Conservation (phyloP, 2,888 invertebrate species). For the Urechis unicinctus region DNA sequence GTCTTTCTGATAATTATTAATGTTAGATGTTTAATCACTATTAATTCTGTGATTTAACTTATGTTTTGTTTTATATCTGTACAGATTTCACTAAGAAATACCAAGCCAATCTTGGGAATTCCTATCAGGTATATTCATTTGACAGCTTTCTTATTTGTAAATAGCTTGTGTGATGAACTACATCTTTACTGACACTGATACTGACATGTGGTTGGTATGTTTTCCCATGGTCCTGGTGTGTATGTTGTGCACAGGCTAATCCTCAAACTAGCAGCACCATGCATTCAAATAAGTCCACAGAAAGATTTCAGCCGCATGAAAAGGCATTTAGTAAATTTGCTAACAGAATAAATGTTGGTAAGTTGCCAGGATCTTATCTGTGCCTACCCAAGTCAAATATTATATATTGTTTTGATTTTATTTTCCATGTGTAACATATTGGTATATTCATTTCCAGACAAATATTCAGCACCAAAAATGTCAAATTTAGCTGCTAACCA, state of each 20-base stretch:
- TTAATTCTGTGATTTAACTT: neutral
- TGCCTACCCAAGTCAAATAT: neutral
- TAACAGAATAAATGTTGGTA: slow-evolving; percentile 72
- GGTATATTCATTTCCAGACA: slow-evolving; percentile 53
- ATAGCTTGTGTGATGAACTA: too few species aligned
- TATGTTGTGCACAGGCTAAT: too few species aligned
- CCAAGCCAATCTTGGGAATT: slow-evolving; percentile 1
- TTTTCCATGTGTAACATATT: too few species aligned
- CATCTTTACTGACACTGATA: too few species aligned
- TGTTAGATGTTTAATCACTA: too few species aligned
- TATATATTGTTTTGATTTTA: too few species aligned
- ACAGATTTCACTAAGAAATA: slow-evolving; percentile 11
- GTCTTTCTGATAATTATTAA: too few species aligned
- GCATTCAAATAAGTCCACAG: neutral
- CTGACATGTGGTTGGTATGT: too few species aligned
- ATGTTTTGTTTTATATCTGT: neutral
- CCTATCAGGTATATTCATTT: neutral
- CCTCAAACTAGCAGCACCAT: slow-evolving; percentile 5
- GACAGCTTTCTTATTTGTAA: too few species aligned
- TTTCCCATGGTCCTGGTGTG: too few species aligned
- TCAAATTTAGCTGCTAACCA: slow-evolving; percentile 64
- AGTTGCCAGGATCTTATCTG: slow-evolving; percentile 11
- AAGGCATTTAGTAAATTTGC: slow-evolving; percentile 73
- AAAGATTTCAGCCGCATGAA: slow-evolving; percentile 64
- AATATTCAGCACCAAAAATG: slow-evolving; percentile 64